Evolutionary conservation across 2,888 invertebrate species (phyloP).

Genomic region (Nomada fucata): DNA sequence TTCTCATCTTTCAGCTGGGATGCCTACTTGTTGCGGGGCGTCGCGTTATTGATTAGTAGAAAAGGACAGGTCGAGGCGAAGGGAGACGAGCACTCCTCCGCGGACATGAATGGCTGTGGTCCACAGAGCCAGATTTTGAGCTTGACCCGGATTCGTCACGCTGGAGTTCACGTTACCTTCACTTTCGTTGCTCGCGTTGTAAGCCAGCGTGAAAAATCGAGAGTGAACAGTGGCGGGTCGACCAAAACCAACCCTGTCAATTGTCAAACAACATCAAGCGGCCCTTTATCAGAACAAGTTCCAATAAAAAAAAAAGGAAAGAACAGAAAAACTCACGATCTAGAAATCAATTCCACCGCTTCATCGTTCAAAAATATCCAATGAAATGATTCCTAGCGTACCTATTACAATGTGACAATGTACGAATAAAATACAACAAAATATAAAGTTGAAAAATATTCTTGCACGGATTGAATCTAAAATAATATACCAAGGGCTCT

Average conservation of each 20-base stretch:
- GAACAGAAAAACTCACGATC: neutral
- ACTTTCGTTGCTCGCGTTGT: conserved; percentile 64
- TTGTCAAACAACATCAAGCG: neutral
- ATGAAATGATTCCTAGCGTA: too few relatives aligned
- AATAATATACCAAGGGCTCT: too few relatives aligned
- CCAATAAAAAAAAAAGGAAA: neutral
- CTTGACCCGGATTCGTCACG: conserved; percentile 76
- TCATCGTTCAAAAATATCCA: too few relatives aligned
- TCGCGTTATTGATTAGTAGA: conserved; percentile 76
- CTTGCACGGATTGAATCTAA: too few relatives aligned
- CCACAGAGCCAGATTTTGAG: conserved; percentile 75
- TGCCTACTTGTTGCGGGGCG: conserved; percentile 78
- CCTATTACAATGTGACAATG: too few relatives aligned
- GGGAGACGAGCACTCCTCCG: conserved; percentile 67
- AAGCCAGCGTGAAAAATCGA: conserved; percentile 53
- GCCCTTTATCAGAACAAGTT: neutral
- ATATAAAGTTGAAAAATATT: too few relatives aligned
- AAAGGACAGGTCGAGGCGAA: conserved; percentile 52
- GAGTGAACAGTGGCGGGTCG: neutral
- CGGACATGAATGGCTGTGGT: conserved; percentile 77
- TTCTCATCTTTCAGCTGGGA: conserved; percentile 29
- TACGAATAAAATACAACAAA: too few relatives aligned
- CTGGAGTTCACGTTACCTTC: conserved; percentile 62
- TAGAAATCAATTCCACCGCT: neutral
- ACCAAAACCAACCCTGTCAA: neutral